Base-by-base conservation (phyloP, 2,888 invertebrate genomes). In the Mimachlamys varia region DNA sequence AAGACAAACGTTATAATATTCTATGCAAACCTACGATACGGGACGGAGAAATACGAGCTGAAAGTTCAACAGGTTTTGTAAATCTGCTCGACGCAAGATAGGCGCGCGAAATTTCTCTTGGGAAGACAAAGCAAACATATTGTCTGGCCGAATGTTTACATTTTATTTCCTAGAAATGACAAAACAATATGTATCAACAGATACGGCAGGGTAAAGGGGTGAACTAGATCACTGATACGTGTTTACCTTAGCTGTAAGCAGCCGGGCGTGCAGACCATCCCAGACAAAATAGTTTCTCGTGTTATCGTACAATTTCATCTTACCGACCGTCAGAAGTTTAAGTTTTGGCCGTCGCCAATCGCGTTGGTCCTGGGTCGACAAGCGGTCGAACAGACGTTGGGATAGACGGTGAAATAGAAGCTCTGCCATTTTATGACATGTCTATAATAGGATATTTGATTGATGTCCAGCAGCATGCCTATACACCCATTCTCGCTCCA, bases 361-460 rank as follows among this genome's bases (percentile, higher is more conserved):
- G 62, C 22, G 62, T 22, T 62, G 62, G 62, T 62, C 62, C 22
- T 62, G 22, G 62, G 62, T 62, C 62, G 62, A 22, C n/a, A 62
- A n/a, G 62, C 62, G 62, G 62, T 62, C 62, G 62, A 22, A 62
- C 62, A 62, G 62, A 62, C 62, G 62, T 62, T 62, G 62, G 22
- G 62, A 62, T 62, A 62, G 62, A 62, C 62, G 3, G 17, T 62
- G 62, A 62, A 62, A 62, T n/a, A 62, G 62, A 62, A 62, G 22
- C 62, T n/a, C n/a, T 1, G 62, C 22, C 62, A 13, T 62, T 62
- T 22, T 62, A 62, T 62, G 62, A 62, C 62, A 62, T n/a, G 62
- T 62, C 62, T 62, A 22, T 62, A n/a, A 62, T 62, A 62, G n/a
- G n/a, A 62, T 62, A 22, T n/a, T 62, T 62, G 62, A 62, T 62